phyloP scores from a whole-genome alignment of 2,888 invertebrate species.

The Acrobasis suavella region DNA sequence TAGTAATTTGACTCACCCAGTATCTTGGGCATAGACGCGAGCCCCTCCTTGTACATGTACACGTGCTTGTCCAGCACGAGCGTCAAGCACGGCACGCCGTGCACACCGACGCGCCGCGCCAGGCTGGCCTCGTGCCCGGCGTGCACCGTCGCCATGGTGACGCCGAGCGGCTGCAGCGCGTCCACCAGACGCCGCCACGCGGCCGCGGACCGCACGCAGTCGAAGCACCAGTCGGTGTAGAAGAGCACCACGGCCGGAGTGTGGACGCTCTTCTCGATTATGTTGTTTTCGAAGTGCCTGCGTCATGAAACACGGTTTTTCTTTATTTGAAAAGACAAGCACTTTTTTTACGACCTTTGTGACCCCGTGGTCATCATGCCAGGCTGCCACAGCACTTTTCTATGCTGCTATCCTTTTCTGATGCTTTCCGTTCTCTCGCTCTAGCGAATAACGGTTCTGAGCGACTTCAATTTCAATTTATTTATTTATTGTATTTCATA shows the following conservation, averaged over 20 bases:
- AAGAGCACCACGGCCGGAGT: slow-evolving; percentile 94
- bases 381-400: no score
- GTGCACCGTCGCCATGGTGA: slow-evolving; percentile 90
- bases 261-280: slow-evolving; percentile 91
- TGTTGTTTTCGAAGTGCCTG: slow-evolving; percentile 93
- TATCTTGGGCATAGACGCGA: slow-evolving; percentile 90
- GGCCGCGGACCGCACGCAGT: slow-evolving; percentile 93
- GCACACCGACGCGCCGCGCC: slow-evolving; percentile 90
- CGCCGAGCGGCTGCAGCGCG: slow-evolving; percentile 92
- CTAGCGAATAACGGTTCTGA: no score
- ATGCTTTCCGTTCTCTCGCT: no score
- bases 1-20: slow-evolving; percentile 84
- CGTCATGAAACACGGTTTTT: slow-evolving; percentile 38
- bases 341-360: not conserved
- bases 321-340: not conserved
- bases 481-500: no score
- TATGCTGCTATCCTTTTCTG: no score
- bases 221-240: slow-evolving; percentile 97
- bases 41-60: slow-evolving; percentile 91
- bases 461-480: no score
- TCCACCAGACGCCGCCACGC: slow-evolving; percentile 93
- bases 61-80: slow-evolving; percentile 92
- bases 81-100: slow-evolving; percentile 91
- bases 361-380: no score
- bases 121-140: slow-evolving; percentile 91